Evolutionary conservation across 2,888 invertebrate genomes (phyloP).

Genomic region (Apoda limacodes): DNA sequence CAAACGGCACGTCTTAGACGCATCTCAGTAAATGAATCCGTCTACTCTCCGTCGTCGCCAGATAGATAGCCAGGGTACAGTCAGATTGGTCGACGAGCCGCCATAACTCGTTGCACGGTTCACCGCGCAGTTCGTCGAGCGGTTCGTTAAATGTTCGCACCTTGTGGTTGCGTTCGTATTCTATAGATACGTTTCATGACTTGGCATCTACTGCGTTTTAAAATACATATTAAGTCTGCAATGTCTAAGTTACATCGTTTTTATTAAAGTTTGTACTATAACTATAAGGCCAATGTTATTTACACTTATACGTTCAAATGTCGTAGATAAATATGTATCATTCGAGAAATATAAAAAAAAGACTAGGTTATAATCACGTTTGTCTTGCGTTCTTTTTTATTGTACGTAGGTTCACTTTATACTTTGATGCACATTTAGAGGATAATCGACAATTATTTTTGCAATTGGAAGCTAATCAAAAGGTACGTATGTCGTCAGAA

Average conservation of each 20-base stretch:
- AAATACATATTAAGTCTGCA: slow-evolving; percentile 44
- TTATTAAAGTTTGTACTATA: slow-evolving; percentile 54
- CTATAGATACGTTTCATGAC: slow-evolving; percentile 53
- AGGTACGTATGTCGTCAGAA: slow-evolving; percentile 50
- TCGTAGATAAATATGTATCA: slow-evolving; percentile 48
- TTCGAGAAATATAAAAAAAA: slow-evolving; percentile 56
- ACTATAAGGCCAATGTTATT: slow-evolving; percentile 44
- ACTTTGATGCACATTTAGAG: slow-evolving; percentile 60
- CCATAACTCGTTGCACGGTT: slow-evolving; percentile 7
- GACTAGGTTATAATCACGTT: slow-evolving; percentile 56
- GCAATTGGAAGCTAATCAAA: slow-evolving; percentile 57
- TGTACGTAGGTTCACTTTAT: slow-evolving; percentile 62
- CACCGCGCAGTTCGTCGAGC: slow-evolving; percentile 26
- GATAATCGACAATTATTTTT: slow-evolving; percentile 51
- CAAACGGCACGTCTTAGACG: slow-evolving; percentile 65
- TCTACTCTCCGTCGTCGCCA: slow-evolving; percentile 64
- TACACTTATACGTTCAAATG: slow-evolving; percentile 37
- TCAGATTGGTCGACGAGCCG: slow-evolving; percentile 14
- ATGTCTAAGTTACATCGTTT: slow-evolving; percentile 44
- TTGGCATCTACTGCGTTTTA: slow-evolving; percentile 55
- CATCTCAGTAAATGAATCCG: slow-evolving; percentile 62
- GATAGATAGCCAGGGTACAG: slow-evolving; percentile 37
- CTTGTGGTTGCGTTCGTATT: slow-evolving; percentile 54
- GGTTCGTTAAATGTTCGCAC: slow-evolving; percentile 35
- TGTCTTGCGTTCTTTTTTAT: slow-evolving; percentile 53